Conservation (phyloP, 2,888 invertebrate species). For the Phalera bucephala region DNA sequence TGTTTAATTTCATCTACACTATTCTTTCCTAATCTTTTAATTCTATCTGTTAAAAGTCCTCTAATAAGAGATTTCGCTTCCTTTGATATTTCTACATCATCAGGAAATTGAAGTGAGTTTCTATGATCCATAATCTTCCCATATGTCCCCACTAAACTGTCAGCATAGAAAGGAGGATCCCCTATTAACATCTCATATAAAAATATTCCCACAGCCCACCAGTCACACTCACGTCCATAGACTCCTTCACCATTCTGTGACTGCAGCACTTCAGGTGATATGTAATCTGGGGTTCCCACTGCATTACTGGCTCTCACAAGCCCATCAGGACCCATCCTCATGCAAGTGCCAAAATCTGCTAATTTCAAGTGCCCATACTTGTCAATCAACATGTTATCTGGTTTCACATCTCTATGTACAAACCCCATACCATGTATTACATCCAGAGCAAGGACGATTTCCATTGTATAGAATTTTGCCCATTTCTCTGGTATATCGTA, state of each 20-base stretch:
- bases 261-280: constrained; percentile 98
- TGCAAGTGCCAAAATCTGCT: constrained; percentile 99
- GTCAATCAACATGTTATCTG: constrained; percentile 99
- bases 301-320: constrained; percentile 98
- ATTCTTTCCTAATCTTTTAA: constrained; percentile 93
- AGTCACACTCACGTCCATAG: constrained; percentile 99
- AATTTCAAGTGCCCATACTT: constrained; percentile 97
- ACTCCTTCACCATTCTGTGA: constrained; percentile 98
- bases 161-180: constrained; percentile 99
- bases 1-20: constrained; percentile 97
- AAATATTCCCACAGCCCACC: constrained; percentile 99
- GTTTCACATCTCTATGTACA: constrained; percentile 98
- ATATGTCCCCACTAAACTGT: constrained; percentile 98
- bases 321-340: constrained; percentile 98
- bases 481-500: constrained; percentile 99
- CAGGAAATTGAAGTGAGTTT: constrained; percentile 97
- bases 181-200: constrained; percentile 99
- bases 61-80: constrained; percentile 95
- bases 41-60: constrained; percentile 96
- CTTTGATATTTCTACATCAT: constrained; percentile 96
- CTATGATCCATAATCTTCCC: constrained; percentile 99
- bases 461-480: constrained; percentile 99
- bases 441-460: constrained; percentile 98
- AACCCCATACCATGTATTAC: constrained; percentile 99
- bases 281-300: constrained; percentile 99